phyloP scores from a whole-genome alignment of 1,140 invertebrate genomes.

The Drosophila yakuba region DNA sequence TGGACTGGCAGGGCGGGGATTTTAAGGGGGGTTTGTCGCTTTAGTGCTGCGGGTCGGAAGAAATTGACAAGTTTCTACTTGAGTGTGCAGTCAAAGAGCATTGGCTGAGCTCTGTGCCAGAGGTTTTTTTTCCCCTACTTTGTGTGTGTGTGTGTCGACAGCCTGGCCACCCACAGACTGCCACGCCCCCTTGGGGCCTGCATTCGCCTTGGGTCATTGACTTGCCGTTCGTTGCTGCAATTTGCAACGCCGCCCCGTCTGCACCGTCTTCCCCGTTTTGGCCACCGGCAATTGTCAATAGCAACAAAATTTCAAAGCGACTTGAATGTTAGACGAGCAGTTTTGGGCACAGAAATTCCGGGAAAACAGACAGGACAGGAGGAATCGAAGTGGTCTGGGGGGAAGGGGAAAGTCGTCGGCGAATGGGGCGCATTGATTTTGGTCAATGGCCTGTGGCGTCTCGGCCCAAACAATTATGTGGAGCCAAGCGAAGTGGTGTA shows the following conservation, averaged over 20 bases:
- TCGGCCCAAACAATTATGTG: slow-evolving; percentile 18
- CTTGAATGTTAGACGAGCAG: slow-evolving; percentile 23
- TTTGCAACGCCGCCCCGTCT: slow-evolving; percentile 41
- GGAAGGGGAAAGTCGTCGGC: background rate
- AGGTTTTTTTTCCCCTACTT: background rate
- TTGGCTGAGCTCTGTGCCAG: slow-evolving; percentile 26
- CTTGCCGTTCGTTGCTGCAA: slow-evolving; percentile 58
- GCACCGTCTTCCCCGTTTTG: no score
- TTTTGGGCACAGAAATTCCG: slow-evolving; percentile 36
- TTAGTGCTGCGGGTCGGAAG: slow-evolving; percentile 34
- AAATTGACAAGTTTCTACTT: slow-evolving; percentile 80
- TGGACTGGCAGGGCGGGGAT: background rate
- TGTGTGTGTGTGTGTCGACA: slow-evolving; percentile 17
- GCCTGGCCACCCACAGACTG: background rate
- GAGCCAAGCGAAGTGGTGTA: background rate
- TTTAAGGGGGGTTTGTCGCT: background rate
- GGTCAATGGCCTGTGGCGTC: slow-evolving; percentile 70
- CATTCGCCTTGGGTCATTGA: slow-evolving; percentile 70
- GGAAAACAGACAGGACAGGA: background rate
- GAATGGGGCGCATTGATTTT: slow-evolving; percentile 70
- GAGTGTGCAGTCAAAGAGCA: slow-evolving; percentile 79
- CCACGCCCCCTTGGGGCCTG: slow-evolving; percentile 19
- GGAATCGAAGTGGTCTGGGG: slow-evolving; percentile 2
- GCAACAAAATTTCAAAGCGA: slow-evolving; percentile 71
- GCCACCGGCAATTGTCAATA: slow-evolving; percentile 68